Evolutionary conservation across 2,113 vertebrate genomes (phyloP), one percentile per base, ranked within the genome.

Genomic region (Varanus komodoensis): DNA sequence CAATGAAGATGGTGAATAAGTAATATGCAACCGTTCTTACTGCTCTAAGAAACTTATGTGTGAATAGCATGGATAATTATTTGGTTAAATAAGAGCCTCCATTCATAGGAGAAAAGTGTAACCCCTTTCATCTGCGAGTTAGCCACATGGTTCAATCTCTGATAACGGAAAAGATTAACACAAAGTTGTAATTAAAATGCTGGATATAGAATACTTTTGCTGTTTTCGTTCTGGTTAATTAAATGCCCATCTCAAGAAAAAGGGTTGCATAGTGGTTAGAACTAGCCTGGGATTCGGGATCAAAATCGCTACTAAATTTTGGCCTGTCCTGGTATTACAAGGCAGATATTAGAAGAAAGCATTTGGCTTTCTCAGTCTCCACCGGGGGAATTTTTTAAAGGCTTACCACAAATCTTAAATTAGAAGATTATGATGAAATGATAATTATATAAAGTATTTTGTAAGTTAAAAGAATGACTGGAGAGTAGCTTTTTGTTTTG

Each of bases 41-140:
- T 12, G 44, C 48, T 32, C 50, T 81, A 12, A 12, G 67, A 67
- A 84, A 27, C 27, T 7, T 81, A 75, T 79, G 86, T 83, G 92
- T 88, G 19, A 81, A 89, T 83, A 82, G n/a, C 27, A 91, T 27
- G 91, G 11, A 4, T 34, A 86, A 67, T 79, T 91, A 89, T 44
- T 93, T 68, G 4, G 80, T 92, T 85, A 57, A 95, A 93, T 68
- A 87, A 88, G 44, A 64, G 75, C 0, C 1, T 83, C 82, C 12
- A 50, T 89, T 78, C 90, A 25, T 0, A 83, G 80, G 61, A 64
- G 23, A 84, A 91, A 87, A 4, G 57, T 50, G 54, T 68, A 52
- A 61, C 8, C 8, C 7, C 48, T 79, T 67, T 67, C 34, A 68
- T 25, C 48, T 29, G 32, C 38, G 25, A 57, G 34, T 19, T 57